phyloP scores from a whole-genome alignment of 2,888 invertebrate species.

The Agapetus fuscipes region DNA sequence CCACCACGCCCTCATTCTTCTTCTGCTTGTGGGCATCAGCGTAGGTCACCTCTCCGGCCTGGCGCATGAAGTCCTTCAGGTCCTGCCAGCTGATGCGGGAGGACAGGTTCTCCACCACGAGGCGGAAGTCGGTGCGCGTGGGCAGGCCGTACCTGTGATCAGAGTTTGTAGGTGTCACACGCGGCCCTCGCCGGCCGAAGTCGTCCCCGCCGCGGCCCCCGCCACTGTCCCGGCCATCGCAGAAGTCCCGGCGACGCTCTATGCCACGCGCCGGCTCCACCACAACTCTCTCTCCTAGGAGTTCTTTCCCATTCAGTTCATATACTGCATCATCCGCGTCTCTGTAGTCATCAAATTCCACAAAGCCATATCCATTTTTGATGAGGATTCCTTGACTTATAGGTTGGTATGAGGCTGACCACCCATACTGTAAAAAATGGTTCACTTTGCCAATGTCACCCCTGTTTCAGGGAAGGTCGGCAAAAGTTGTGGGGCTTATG shows the following conservation, averaged over 20 bases:
- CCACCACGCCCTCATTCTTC: slow-evolving; percentile 93
- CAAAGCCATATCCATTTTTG: slow-evolving; percentile 27
- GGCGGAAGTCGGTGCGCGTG: slow-evolving; percentile 91
- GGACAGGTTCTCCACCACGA: slow-evolving; percentile 95
- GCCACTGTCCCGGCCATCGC: slow-evolving; percentile 48
- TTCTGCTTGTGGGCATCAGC: slow-evolving; percentile 96
- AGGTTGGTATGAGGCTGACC: too few species aligned
- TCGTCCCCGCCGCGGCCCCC: too few species aligned
- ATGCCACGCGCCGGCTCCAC: slow-evolving; percentile 81
- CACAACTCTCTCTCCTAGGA: slow-evolving; percentile 89
- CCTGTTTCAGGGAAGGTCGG: too few species aligned
- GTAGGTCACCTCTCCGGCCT: slow-evolving; percentile 98
- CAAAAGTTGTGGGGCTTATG: too few species aligned
- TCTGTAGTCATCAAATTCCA: slow-evolving; percentile 96
- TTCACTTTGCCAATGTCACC: too few species aligned
- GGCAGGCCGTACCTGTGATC: slow-evolving; percentile 87
- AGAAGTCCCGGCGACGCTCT: slow-evolving; percentile 65
- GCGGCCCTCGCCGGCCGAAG: slow-evolving; percentile 10
- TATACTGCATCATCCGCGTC: slow-evolving; percentile 99
- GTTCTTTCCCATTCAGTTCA: slow-evolving; percentile 94
- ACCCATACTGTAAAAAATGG: too few species aligned
- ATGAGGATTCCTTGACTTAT: too few species aligned
- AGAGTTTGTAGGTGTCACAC: slow-evolving; percentile 14
- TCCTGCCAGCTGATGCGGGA: slow-evolving; percentile 99
- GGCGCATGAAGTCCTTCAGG: slow-evolving; percentile 98